Percentiles rank a stretch among this genome's conserved stretches.
Conservation (phyloP, 1,140 invertebrate genomes). For the Laupala kohalensis region DNA sequence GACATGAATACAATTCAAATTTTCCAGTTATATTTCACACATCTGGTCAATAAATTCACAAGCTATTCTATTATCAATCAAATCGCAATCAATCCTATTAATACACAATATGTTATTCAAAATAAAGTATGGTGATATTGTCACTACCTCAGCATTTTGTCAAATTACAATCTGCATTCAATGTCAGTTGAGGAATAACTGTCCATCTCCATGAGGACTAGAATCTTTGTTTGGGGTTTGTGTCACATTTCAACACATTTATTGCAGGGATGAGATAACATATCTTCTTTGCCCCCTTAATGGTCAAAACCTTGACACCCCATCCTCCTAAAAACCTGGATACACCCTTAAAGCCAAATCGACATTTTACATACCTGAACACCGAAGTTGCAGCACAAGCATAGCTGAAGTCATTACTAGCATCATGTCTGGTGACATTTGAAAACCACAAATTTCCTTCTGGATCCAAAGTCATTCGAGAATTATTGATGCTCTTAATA, state of each 20-base stretch:
- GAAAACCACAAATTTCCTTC: conserved; percentile 88
- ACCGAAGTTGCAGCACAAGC: conserved; percentile 78
- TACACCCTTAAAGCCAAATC: background rate
- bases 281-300: too few relatives aligned
- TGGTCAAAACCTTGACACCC: too few relatives aligned
- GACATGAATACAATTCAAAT: background rate
- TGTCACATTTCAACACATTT: too few relatives aligned
- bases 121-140: background rate
- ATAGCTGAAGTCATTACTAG: conserved; percentile 68
- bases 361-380: conserved; percentile 33
- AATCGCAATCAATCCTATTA: too few relatives aligned
- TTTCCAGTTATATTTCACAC: background rate
- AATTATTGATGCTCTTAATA: conserved; percentile 81
- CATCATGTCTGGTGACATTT: conserved; percentile 76
- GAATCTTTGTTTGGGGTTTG: too few relatives aligned
- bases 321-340: background rate
- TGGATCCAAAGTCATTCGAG: conserved; percentile 83
- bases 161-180: background rate
- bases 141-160: too few relatives aligned
- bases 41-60: background rate
- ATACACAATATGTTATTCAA: background rate
- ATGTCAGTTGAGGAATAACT: background rate
- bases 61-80: too few relatives aligned
- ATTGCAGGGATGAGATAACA: too few relatives aligned
- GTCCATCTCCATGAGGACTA: background rate